Evolutionary conservation across 2,113 vertebrate genomes (phyloP).

Genomic region (Eulemur rufifrons): DNA sequence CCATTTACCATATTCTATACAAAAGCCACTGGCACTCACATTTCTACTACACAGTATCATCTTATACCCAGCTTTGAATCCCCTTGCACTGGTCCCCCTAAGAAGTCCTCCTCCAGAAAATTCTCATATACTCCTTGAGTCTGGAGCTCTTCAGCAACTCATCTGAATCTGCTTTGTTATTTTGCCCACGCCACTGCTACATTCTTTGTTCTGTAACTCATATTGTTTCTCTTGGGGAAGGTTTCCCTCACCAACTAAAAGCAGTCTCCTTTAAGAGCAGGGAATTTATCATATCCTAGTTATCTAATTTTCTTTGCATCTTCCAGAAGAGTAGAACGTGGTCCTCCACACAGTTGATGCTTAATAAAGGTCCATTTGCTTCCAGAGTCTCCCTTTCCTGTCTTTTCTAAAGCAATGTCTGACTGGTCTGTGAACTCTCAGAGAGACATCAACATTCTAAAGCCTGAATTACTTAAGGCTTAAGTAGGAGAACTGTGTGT

Average conservation of each 20-base stretch:
- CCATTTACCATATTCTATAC: not conserved
- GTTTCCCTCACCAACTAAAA: not conserved
- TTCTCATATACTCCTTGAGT: not conserved
- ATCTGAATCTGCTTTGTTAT: not conserved
- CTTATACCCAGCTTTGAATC: not conserved
- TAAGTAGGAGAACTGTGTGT: not conserved
- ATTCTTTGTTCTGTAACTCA: not conserved
- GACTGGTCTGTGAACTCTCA: not conserved
- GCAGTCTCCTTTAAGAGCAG: not conserved
- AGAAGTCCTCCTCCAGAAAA: not conserved
- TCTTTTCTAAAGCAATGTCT: not conserved
- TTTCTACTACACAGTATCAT: not conserved
- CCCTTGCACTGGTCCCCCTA: not conserved
- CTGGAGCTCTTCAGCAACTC: not conserved
- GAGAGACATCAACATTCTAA: not conserved
- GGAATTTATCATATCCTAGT: not conserved
- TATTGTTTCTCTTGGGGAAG: not conserved
- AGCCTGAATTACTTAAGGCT: not conserved
- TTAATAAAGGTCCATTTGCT: not conserved
- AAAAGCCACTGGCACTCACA: not conserved
- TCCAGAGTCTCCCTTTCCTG: not conserved
- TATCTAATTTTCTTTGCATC: not conserved
- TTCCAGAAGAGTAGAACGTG: not conserved
- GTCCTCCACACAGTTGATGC: not conserved
- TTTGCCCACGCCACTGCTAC: not conserved